Base-by-base conservation (phyloP, 2,113 vertebrate genomes). In the Aptenodytes forsteri region DNA sequence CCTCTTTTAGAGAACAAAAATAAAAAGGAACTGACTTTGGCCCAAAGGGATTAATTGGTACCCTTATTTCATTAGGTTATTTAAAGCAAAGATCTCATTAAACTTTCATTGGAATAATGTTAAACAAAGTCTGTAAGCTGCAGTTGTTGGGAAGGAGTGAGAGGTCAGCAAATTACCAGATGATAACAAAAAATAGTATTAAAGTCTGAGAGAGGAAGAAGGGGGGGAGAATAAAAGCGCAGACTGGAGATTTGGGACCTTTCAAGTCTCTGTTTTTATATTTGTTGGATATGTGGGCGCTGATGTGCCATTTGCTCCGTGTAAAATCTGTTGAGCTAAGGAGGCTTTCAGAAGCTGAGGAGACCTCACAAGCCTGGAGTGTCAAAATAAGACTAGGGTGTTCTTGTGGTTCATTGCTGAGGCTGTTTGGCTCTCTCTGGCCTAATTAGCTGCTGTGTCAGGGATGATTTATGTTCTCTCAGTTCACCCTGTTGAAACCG, bases 31-130 rank as follows among this genome's bases (percentile, higher is more conserved):
- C 95, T 75, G 83, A 94, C 66, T 96, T 96, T 70, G 89, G 96
- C 96, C 94, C 82, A 94, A 91, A 94, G 96, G 95, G 97, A 96
- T 96, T 96, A 96, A 95, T 97, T 87, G 95, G 73, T 96, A 92
- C 64, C 94, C 49, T 97, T 90, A 92, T 96, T 97, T 97, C 95
- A 96, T 96, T 92, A 93, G 95, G 77, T 89, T 95, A 95, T 95
- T 97, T 96, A 92, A 97, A 95, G 96, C 64, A 94, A 95, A 96
- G 59, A 64, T 93, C 93, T 95, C 83, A 93, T 96, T 97, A 96
- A 96, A 83, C 44, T 97, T 97, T 95, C 82, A 93, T 59, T 96
- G 93, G 66, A 94, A 91, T 91, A 91, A 88, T 1, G 29, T 88
- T 97, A 95, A 82, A 93, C 87, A 91, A 91, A 62, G 75, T 96